Conservation (phyloP, 37 sponge, comb jelly and placozoan genomes). For the Ianthella basta region DNA sequence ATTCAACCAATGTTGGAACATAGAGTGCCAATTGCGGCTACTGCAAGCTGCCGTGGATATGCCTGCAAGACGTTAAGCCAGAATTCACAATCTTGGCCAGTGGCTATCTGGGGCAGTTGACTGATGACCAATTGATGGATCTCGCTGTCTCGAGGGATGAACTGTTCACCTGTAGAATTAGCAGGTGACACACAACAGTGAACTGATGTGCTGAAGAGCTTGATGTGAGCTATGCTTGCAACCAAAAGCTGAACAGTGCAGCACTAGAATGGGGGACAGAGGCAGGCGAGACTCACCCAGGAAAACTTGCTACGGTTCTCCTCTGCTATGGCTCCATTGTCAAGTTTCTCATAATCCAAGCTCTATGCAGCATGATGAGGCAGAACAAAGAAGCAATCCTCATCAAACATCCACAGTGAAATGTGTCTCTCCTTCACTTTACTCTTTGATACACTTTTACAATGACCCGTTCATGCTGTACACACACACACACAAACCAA, state of each 20-base stretch:
- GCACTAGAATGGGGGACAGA: too few species aligned
- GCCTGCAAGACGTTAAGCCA: not conserved
- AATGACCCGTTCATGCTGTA: too few species aligned
- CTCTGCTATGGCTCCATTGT: conserved; percentile 50
- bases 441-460: too few species aligned
- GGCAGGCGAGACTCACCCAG: conserved; percentile 6
- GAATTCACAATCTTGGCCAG: not conserved
- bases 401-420: too few species aligned
- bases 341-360: conserved; percentile 69
- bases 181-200: too few species aligned
- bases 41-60: not conserved
- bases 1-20: not conserved
- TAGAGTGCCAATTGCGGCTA: not conserved
- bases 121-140: not conserved
- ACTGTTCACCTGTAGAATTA: not conserved
- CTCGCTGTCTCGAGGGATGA: not conserved
- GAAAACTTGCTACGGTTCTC: conserved; percentile 32
- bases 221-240: too few species aligned
- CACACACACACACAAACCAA: not conserved
- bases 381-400: too few species aligned
- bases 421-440: too few species aligned
- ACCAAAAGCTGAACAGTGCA: too few species aligned
- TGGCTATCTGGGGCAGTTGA: not conserved
- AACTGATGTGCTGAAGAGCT: too few species aligned
- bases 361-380: conserved; percentile 34